Percentiles rank a stretch among this genome's conserved stretches.
phyloP scores from a whole-genome alignment of 1,140 invertebrate genomes.

The Neodiprion fabricii region DNA sequence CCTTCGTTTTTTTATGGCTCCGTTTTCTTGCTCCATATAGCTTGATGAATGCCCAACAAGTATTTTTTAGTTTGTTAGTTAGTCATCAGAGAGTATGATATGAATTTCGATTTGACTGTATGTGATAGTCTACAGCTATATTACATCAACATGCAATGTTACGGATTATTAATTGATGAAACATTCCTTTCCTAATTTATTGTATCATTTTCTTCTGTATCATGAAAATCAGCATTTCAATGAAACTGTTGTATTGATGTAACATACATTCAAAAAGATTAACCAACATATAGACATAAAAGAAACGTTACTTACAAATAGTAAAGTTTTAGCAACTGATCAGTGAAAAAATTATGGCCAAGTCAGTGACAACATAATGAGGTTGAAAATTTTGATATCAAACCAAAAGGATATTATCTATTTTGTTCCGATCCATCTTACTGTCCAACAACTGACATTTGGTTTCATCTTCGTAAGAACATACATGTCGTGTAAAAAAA shows the following conservation, averaged over 20 bases:
- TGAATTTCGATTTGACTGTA: too few relatives aligned
- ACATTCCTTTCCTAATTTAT: not conserved
- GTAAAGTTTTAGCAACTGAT: too few relatives aligned
- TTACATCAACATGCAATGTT: not conserved
- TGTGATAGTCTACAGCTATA: not conserved
- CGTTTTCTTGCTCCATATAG: too few relatives aligned
- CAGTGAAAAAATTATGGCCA: too few relatives aligned
- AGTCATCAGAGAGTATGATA: too few relatives aligned
- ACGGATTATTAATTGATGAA: not conserved
- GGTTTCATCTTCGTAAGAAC: slow-evolving; percentile 23
- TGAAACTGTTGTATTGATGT: not conserved
- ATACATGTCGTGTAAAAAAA: not conserved
- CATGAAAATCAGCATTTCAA: not conserved
- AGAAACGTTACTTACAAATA: not conserved
- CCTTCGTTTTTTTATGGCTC: too few relatives aligned
- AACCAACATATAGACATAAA: not conserved
- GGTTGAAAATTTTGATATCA: not conserved
- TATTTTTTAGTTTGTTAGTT: too few relatives aligned
- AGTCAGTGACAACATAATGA: not conserved
- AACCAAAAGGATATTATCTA: not conserved
- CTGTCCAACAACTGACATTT: not conserved
- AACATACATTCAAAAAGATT: not conserved
- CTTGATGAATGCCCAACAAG: too few relatives aligned
- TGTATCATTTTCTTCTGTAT: not conserved
- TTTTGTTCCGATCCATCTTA: not conserved